Evolutionary conservation across 2,113 vertebrate genomes (phyloP).

Genomic region (Stercorarius parasiticus): DNA sequence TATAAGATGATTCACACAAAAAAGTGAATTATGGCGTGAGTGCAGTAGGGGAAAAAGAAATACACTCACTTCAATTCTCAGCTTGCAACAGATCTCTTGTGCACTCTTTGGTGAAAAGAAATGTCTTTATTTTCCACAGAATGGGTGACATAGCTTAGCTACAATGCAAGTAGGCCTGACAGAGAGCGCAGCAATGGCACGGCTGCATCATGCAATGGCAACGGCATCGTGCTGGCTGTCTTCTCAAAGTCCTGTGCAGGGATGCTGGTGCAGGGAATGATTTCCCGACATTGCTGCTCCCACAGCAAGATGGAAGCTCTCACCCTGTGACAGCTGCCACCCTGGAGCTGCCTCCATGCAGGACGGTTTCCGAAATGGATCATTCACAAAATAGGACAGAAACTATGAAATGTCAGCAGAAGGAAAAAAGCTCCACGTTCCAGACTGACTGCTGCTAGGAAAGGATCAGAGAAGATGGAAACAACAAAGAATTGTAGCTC

Average conservation of each 20-base stretch:
- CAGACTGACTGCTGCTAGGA: neutral
- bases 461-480: neutral
- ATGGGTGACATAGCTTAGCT: neutral
- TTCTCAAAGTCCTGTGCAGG: fast-evolving
- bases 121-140: neutral
- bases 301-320: neutral
- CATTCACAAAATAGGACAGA: neutral
- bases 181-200: neutral
- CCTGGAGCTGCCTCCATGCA: fast-evolving
- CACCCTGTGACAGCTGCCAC: neutral
- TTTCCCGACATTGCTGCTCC: neutral
- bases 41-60: neutral
- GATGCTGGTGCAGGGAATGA: neutral
- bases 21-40: neutral
- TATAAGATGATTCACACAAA: neutral
- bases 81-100: neutral
- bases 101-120: neutral
- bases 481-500: neutral
- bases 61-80: neutral
- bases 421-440: neutral
- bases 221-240: neutral
- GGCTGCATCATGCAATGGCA: neutral
- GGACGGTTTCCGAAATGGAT: neutral
- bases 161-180: neutral
- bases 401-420: neutral